phyloP scores from a whole-genome alignment of 2,113 vertebrate species.

The Gila orcuttii region DNA sequence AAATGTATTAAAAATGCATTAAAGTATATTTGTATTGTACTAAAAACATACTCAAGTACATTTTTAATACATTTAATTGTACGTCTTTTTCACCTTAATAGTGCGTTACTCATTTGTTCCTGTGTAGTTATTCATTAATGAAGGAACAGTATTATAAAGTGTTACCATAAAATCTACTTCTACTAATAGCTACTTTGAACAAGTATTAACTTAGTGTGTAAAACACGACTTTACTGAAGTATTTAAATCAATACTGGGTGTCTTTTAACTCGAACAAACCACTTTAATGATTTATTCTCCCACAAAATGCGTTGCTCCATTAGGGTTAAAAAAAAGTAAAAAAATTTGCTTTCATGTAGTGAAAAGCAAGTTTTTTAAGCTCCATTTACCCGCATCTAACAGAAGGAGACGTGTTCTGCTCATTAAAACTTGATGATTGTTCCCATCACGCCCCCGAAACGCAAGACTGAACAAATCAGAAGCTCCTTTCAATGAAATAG shows the following conservation, averaged over 20 bases:
- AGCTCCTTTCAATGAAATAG: neutral
- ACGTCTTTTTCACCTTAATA: too few relatives aligned
- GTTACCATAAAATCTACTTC: too few relatives aligned
- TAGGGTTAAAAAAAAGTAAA: neutral
- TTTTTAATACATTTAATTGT: too few relatives aligned
- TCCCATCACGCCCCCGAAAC: constrained; percentile 18
- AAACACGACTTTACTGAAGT: neutral
- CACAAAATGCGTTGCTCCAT: neutral
- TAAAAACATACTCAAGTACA: too few relatives aligned
- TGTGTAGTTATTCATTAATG: too few relatives aligned
- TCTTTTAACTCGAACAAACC: neutral
- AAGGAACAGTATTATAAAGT: too few relatives aligned
- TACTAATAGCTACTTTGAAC: neutral
- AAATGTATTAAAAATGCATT: too few relatives aligned
- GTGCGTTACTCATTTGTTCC: too few relatives aligned
- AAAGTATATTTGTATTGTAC: too few relatives aligned
- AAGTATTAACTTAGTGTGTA: neutral
- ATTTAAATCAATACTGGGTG: neutral
- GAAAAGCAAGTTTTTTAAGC: neutral
- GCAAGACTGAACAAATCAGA: constrained; percentile 14
- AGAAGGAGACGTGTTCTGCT: neutral
- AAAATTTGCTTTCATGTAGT: neutral
- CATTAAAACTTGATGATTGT: neutral
- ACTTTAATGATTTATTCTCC: neutral
- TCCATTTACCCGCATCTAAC: neutral